Evolutionary conservation across 2,113 vertebrate species (phyloP).

Genomic region (Gasterosteus aculeatus): DNA sequence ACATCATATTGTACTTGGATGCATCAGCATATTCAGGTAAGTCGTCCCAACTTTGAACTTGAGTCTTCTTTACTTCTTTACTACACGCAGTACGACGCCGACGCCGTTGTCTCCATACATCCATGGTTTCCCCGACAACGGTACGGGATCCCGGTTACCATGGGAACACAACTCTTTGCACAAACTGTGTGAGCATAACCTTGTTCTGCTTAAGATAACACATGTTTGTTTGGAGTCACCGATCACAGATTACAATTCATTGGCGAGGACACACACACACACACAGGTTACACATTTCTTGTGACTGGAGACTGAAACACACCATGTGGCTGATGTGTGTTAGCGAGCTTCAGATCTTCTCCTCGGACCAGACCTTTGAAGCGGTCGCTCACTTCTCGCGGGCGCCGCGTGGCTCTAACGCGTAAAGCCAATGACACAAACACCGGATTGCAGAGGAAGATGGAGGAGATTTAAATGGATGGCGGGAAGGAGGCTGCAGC

Average conservation of each 20-base stretch:
- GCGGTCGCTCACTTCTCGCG: neutral
- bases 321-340: neutral
- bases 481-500: constrained; percentile 14
- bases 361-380: neutral
- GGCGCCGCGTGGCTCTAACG: constrained; percentile 48
- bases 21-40: neutral
- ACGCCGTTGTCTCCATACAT: too few relatives aligned
- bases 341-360: neutral
- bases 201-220: constrained; percentile 5
- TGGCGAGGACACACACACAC: neutral
- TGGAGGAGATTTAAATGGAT: constrained; percentile 38
- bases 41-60: neutral
- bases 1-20: too few relatives aligned
- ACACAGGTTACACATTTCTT: neutral
- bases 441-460: constrained; percentile 40
- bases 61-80: neutral
- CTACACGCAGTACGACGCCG: neutral
- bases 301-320: neutral
- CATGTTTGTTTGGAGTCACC: neutral
- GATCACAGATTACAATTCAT: constrained; percentile 18
- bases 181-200: constrained; percentile 1
- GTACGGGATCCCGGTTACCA: neutral
- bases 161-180: neutral
- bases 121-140: constrained; percentile 4
- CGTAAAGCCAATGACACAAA: constrained; percentile 62